phyloP scores from a whole-genome alignment of 2,888 invertebrate genomes.

The Torymus texanus region DNA sequence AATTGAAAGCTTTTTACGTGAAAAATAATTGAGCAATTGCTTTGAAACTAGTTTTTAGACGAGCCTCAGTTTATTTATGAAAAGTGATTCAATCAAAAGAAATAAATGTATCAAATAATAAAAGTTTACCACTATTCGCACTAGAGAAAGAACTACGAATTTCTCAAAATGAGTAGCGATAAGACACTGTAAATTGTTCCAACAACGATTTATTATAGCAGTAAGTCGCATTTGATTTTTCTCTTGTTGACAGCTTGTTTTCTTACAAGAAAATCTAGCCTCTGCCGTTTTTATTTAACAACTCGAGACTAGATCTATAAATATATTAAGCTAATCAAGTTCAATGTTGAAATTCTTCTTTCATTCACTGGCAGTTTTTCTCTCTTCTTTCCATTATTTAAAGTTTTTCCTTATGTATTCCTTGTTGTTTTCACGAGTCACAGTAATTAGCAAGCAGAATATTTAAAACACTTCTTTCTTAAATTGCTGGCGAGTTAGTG shows the following conservation, averaged over 20 bases:
- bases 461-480: constrained; percentile 51
- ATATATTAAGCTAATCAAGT: constrained; percentile 52
- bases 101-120: constrained; percentile 5
- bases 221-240: constrained; percentile 57
- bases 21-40: constrained; percentile 1
- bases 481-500: constrained; percentile 44
- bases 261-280: constrained; percentile 54
- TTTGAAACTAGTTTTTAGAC: constrained; percentile 26
- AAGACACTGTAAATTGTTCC: constrained; percentile 52
- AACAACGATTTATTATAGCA: constrained; percentile 58
- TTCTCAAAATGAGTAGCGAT: constrained; percentile 38
- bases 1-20: not conserved
- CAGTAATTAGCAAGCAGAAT: constrained; percentile 55
- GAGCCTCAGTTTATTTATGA: constrained; percentile 33
- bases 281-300: constrained; percentile 42
- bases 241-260: constrained; percentile 51
- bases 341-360: constrained; percentile 44
- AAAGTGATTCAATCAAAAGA: constrained; percentile 25
- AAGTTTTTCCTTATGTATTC: constrained; percentile 29
- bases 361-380: constrained; percentile 48
- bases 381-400: constrained; percentile 39
- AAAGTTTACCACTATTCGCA: constrained; percentile 21
- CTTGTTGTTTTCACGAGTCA: constrained; percentile 49
- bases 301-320: constrained; percentile 55
- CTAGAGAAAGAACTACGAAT: constrained; percentile 22